phyloP scores from a whole-genome alignment of 1,140 invertebrate species.

The Penaeus japonicus region DNA sequence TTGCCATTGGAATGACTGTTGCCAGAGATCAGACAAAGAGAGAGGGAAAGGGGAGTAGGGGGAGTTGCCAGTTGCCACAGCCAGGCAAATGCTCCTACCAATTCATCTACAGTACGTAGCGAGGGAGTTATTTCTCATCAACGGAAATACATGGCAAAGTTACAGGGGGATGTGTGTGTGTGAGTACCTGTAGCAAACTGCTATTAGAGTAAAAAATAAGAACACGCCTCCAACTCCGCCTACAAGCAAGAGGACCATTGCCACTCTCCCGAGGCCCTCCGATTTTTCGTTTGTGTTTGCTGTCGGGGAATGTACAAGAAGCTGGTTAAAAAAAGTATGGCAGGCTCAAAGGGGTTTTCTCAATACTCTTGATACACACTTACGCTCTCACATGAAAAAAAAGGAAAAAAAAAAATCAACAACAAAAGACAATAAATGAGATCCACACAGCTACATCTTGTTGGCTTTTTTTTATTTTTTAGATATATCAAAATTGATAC shows the following conservation, averaged over 20 bases:
- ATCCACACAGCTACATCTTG: too few species aligned
- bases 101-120: slow-evolving; percentile 52
- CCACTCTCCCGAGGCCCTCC: slow-evolving; percentile 85
- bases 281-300: slow-evolving; percentile 70
- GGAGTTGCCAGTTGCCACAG: slow-evolving; percentile 43
- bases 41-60: slow-evolving; percentile 1
- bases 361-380: neutral
- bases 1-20: neutral
- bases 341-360: neutral
- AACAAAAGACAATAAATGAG: too few species aligned
- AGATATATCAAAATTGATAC: neutral
- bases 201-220: slow-evolving; percentile 92
- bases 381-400: neutral
- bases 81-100: slow-evolving; percentile 39
- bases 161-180: slow-evolving; percentile 22
- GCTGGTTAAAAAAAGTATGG: slow-evolving; percentile 57
- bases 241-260: slow-evolving; percentile 90
- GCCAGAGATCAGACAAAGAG: slow-evolving; percentile 22
- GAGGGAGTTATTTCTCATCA: slow-evolving; percentile 34
- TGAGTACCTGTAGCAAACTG: slow-evolving; percentile 93
- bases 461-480: neutral
- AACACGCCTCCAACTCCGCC: slow-evolving; percentile 90
- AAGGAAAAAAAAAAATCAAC: neutral
- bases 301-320: slow-evolving; percentile 65
- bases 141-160: slow-evolving; percentile 34